Conservation (phyloP, 2,797 vertebrate genomes). For the Cheirogaleus major region DNA sequence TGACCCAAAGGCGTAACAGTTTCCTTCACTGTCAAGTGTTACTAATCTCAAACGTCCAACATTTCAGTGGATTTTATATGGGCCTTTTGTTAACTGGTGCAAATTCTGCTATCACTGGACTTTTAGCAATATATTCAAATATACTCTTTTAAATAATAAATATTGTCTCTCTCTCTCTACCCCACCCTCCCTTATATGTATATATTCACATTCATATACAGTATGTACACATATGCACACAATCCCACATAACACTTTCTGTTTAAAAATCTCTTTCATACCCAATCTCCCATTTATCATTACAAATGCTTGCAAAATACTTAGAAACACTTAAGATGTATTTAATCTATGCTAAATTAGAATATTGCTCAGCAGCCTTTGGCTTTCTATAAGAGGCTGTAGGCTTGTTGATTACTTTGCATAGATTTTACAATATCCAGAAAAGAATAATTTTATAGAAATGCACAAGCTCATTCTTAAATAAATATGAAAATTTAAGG, state of each 20-base stretch:
- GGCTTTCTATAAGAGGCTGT: background rate
- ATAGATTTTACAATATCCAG: background rate
- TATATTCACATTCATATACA: background rate
- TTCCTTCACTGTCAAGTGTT: slow-evolving; percentile 44
- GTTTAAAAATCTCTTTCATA: background rate
- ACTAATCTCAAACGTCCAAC: background rate
- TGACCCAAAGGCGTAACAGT: slow-evolving; percentile 34
- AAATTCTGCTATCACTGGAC: background rate
- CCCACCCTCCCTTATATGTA: background rate
- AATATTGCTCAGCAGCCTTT: background rate
- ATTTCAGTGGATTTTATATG: slow-evolving; percentile 51
- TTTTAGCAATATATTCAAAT: slow-evolving; percentile 23
- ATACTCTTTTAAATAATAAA: background rate
- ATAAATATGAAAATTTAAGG: background rate
- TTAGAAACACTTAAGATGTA: background rate
- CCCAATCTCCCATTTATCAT: background rate
- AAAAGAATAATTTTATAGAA: background rate
- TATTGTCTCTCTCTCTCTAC: background rate
- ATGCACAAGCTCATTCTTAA: background rate
- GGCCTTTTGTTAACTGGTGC: background rate
- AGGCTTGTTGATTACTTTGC: background rate
- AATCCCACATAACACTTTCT: background rate
- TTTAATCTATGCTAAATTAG: background rate
- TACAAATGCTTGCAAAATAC: background rate
- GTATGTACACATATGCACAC: background rate